Evolutionary conservation across 2,113 vertebrate species (phyloP), one percentile per base, ranked within the genome.

Genomic region (Megaptera novaeangliae): DNA sequence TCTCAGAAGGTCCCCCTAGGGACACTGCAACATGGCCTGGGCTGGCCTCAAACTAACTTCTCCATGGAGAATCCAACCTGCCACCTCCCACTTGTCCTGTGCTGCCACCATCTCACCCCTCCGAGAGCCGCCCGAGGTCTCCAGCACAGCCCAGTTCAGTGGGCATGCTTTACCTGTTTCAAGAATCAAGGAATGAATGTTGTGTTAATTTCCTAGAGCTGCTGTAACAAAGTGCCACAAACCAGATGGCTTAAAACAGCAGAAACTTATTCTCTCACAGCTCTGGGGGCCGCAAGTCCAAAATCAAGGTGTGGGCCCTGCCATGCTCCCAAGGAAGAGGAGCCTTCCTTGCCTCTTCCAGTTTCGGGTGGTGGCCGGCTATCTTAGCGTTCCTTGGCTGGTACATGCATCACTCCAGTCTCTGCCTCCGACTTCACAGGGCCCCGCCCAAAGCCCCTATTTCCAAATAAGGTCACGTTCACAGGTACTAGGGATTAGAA

Each of bases 371-470:
- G 2, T 18, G 44, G 55, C 6, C 9, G 11, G 21, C 12, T 0
- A 36, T 44, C 7, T 0, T 10, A n/a, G 52, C 0, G 0, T 5
- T 46, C 41, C 52, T 23, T 4, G 13, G 23, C 68, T 25, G 39
- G 25, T 21, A 34, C 44, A 20, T 3, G 14, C 21, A 2, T 18
- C 20, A 2, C 49, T 63, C 1, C 20, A 13, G 17, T 13, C 69
- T 61, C 61, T 41, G 14, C 27, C 75, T 72, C 93, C 0, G 5
- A 46, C 81, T 31, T 34, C 44, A 6, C 23, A 8, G 8, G 29
- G n/a, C 41, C 72, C 8, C 8, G 3, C 14, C 25, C 85, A 85
- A 71, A 75, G 17, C 77, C 46, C 46, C 17, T 52, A 2, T 85
- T 89, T 59, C 8, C 12, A 46, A 64, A 46, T 61, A 64, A 68